Percentiles rank a stretch among this genome's conserved stretches.
Conservation (phyloP, 2,113 vertebrate genomes). For the Osmerus eperlanus region DNA sequence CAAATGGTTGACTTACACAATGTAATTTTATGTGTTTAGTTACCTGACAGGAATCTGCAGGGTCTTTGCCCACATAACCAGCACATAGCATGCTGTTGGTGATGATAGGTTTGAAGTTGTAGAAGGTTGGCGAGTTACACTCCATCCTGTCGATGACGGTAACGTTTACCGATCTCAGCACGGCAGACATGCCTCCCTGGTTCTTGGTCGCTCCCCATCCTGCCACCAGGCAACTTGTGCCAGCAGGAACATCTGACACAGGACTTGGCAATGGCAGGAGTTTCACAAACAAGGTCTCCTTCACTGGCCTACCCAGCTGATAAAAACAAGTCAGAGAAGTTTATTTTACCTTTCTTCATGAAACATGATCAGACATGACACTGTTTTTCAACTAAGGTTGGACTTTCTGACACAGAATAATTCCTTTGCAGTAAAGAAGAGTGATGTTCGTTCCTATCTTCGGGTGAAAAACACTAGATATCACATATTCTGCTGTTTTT, state of each 20-base stretch:
- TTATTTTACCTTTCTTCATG: neutral
- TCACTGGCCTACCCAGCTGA: constrained; percentile 52
- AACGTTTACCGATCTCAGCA: constrained; percentile 56
- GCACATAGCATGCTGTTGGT: constrained; percentile 63
- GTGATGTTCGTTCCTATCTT: too few relatives aligned
- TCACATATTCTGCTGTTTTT: constrained; percentile 3
- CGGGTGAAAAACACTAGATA: neutral
- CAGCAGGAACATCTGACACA: neutral
- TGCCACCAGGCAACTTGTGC: constrained; percentile 52
- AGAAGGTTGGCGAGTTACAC: constrained; percentile 58
- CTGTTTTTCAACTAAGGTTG: neutral
- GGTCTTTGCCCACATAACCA: constrained; percentile 29
- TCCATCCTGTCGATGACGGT: constrained; percentile 50
- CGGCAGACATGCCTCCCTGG: constrained; percentile 26
- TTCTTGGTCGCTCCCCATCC: constrained; percentile 59
- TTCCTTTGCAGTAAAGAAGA: too few relatives aligned
- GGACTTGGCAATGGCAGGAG: constrained; percentile 8
- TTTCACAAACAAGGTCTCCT: constrained; percentile 36
- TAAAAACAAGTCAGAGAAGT: neutral
- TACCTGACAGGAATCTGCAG: constrained; percentile 45
- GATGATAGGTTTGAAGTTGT: constrained; percentile 42
- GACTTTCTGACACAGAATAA: neutral
- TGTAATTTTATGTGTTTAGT: neutral
- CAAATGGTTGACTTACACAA: too few relatives aligned
- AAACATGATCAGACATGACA: neutral